These are phyloP conservation scores for Fistularia commersonii DNA, from an alignment of 2,797 vertebrate genomes.

Conservation along the genomic window DNA sequence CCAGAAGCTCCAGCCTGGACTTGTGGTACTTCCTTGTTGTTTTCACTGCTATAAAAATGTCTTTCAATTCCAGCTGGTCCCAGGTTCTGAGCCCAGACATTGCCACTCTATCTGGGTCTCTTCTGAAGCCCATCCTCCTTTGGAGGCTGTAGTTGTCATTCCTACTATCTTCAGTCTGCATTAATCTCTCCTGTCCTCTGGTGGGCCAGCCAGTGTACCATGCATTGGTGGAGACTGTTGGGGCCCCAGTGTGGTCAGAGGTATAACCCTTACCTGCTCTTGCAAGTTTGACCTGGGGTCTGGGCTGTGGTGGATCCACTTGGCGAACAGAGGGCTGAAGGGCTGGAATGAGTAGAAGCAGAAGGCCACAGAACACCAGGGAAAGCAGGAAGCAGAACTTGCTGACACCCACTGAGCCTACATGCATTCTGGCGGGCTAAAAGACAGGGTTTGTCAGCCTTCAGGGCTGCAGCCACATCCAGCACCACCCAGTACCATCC, in stretches of 20 bases:
- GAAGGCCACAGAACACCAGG: conserved; percentile 78
- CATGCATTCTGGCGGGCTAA: conserved; percentile 77
- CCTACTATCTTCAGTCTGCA: background rate
- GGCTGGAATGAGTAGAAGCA: conserved; percentile 80
- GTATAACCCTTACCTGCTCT: background rate
- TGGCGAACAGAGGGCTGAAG: conserved; percentile 62
- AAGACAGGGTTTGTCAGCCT: conserved; percentile 63
- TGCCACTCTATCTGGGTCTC: conserved; percentile 4
- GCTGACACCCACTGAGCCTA: conserved; percentile 74
- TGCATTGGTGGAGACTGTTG: background rate
- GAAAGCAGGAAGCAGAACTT: conserved; percentile 84
- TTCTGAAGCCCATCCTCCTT: background rate
- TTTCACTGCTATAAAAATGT: conserved; percentile 94
- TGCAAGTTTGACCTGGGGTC: conserved; percentile 47
- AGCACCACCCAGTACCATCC: conserved; percentile 53
- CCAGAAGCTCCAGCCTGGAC: conserved; percentile 84
- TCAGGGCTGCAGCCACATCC: conserved; percentile 62
- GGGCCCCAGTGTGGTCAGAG: background rate
- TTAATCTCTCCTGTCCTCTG: background rate
- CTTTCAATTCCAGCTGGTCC: conserved; percentile 76
- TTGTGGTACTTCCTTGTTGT: conserved; percentile 91
- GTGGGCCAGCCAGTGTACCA: background rate
- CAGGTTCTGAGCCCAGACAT: conserved; percentile 17
- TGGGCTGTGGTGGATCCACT: conserved; percentile 63
- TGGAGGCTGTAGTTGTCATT: conserved; percentile 6